Conservation (phyloP, 2,113 vertebrate genomes). For the Neodontobutis hainanensis region DNA sequence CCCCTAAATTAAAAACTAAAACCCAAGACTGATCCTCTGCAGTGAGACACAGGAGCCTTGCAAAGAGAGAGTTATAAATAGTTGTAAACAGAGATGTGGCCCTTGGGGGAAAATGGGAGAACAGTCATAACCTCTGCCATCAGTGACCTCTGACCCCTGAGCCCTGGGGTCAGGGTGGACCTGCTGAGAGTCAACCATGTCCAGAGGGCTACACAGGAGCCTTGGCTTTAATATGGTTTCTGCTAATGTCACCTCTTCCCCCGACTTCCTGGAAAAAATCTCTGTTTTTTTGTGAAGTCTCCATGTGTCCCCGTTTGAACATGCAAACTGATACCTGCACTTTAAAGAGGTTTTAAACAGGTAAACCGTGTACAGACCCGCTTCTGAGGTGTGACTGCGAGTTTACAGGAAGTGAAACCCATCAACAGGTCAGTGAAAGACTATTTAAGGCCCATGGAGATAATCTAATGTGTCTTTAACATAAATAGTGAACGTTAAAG, state of each 20-base stretch:
- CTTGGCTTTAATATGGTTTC: conserved; percentile 37
- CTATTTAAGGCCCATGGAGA: too few species aligned
- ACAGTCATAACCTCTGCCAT: conserved; percentile 48
- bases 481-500: too few species aligned
- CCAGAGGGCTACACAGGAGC: conserved; percentile 49
- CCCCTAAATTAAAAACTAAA: too few species aligned
- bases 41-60: conserved; percentile 15
- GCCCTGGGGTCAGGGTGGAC: conserved; percentile 37
- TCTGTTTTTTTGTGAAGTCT: conserved; percentile 21
- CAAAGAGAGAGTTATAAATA: conserved; percentile 38
- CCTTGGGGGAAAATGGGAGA: conserved; percentile 32
- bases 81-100: conserved; percentile 56
- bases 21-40: not conserved
- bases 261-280: conserved; percentile 50
- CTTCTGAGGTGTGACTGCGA: too few species aligned
- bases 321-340: conserved; percentile 24
- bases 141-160: conserved; percentile 44
- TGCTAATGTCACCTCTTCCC: conserved; percentile 17
- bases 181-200: conserved; percentile 63
- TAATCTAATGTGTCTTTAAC: too few species aligned
- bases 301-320: conserved; percentile 16
- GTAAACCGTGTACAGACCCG: too few species aligned
- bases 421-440: too few species aligned
- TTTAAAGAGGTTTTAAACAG: not conserved
- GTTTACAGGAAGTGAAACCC: too few species aligned